Conservation (phyloP, 2,797 vertebrate species). For the Sebastes itinus region DNA sequence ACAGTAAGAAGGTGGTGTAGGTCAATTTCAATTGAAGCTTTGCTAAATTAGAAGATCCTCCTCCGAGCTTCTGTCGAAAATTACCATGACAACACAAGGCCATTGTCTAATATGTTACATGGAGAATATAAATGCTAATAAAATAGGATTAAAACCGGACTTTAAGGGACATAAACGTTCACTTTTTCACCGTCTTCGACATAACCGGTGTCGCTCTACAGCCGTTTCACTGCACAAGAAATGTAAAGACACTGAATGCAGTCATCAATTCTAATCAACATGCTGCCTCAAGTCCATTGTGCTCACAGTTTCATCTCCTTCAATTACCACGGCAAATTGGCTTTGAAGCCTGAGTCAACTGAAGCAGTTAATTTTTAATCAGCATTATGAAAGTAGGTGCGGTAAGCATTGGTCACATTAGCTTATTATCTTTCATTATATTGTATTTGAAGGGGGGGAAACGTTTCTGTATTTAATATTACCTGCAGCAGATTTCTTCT, state of each 20-base stretch:
- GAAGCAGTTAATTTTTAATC: conserved; percentile 66
- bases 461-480: conserved; percentile 20
- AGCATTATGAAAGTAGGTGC: conserved; percentile 57
- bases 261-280: conserved; percentile 73
- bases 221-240: conserved; percentile 4
- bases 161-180: not conserved
- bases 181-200: not conserved
- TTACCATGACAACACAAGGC: not conserved
- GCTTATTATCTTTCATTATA: conserved; percentile 40
- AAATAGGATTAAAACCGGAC: not conserved
- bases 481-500: conserved; percentile 37
- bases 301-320: conserved; percentile 70
- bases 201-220: not conserved
- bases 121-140: not conserved
- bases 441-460: conserved; percentile 19
- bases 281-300: conserved; percentile 64
- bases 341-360: conserved; percentile 62
- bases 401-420: conserved; percentile 33
- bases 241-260: conserved; percentile 41
- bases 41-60: conserved; percentile 9
- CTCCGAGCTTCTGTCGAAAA: not conserved
- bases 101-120: not conserved
- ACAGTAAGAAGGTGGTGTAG: not conserved
- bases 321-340: conserved; percentile 71
- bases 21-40: not conserved